phyloP scores from a whole-genome alignment of 1,140 invertebrate genomes.

The Prorops nasuta region DNA sequence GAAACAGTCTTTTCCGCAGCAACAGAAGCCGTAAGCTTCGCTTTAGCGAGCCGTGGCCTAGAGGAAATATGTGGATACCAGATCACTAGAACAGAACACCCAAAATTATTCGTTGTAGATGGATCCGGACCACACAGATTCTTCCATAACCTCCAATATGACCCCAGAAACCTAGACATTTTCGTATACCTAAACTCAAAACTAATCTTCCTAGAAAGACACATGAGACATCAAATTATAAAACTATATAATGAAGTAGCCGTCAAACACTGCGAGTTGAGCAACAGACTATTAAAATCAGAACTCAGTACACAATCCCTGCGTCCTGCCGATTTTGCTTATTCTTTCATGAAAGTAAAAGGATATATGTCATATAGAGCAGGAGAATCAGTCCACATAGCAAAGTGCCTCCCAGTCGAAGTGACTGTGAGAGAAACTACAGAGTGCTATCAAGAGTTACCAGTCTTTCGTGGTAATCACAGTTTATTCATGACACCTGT shows the following conservation, averaged over 20 bases:
- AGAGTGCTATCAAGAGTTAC: too few species aligned
- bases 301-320: neutral
- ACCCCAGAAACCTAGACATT: neutral
- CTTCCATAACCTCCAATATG: neutral
- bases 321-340: too few species aligned
- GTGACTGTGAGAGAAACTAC: too few species aligned
- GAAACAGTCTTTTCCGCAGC: neutral
- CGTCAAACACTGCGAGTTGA: too few species aligned
- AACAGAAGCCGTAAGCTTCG: neutral
- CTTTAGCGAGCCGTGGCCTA: neutral
- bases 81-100: too few species aligned
- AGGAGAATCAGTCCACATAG: neutral
- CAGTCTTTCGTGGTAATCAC: too few species aligned
- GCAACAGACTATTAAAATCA: neutral
- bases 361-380: neutral
- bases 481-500: too few species aligned
- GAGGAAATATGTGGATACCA: neutral
- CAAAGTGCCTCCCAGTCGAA: neutral
- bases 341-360: neutral
- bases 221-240: neutral
- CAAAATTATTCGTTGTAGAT: neutral
- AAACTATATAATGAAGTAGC: too few species aligned
- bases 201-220: too few species aligned
- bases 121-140: neutral
- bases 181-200: neutral